A percentile compares a stretch with the other conserved stretches of the same genome.
phyloP scores from a whole-genome alignment of 2,113 vertebrate species.

The Pelmatolapia mariae region DNA sequence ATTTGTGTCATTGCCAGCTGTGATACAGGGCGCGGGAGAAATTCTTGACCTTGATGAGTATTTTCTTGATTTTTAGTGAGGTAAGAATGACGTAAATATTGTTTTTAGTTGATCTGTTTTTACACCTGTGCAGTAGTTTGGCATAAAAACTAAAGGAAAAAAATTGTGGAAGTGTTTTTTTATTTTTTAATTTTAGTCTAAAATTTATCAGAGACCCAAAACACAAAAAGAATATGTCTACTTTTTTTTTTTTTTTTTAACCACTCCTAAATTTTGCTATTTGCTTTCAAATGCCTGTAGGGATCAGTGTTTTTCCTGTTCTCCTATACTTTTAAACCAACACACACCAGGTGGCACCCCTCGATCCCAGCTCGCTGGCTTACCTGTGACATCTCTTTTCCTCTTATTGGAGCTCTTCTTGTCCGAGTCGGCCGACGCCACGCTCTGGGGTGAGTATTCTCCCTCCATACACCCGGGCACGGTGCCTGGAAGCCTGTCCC shows the following conservation, averaged over 20 bases:
- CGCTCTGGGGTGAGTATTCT: constrained; percentile 75
- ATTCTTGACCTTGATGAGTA: neutral
- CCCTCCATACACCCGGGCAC: constrained; percentile 61
- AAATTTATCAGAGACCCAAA: neutral
- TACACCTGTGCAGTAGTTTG: neutral
- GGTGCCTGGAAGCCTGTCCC: constrained; percentile 62
- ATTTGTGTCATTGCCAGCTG: constrained; percentile 18
- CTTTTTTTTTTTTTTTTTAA: neutral
- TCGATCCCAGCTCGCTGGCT: constrained; percentile 38
- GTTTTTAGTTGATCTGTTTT: neutral
- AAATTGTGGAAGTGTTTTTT: fast-evolving
- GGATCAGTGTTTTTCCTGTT: neutral
- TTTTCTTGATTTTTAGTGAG: fast-evolving
- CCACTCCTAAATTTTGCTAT: neutral
- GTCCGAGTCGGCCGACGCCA: constrained; percentile 70
- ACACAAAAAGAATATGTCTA: neutral
- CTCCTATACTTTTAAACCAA: neutral
- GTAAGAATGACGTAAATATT: neutral
- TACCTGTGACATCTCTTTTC: constrained; percentile 89
- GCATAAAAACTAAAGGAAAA: neutral
- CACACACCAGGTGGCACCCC: neutral
- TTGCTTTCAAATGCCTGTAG: neutral
- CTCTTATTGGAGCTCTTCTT: constrained; percentile 78
- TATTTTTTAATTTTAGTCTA: neutral
- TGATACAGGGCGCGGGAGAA: neutral